phyloP scores from a whole-genome alignment of 2,888 invertebrate genomes.

The Aleiodes leptofemur region DNA sequence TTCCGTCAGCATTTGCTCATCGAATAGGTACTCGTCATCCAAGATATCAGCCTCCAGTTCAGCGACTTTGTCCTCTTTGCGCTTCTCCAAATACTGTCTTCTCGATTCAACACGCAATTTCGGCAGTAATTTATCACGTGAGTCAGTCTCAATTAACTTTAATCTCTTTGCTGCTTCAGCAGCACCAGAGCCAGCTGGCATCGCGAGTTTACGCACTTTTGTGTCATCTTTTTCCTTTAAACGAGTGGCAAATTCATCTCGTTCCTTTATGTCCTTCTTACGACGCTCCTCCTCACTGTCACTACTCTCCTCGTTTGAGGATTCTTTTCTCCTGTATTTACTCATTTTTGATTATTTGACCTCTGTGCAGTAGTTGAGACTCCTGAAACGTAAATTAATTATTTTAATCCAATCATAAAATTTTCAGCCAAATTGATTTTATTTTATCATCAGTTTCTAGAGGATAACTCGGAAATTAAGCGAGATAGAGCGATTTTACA shows the following conservation, averaged over 20 bases:
- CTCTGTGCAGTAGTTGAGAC: not conserved
- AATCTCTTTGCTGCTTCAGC: conserved; percentile 92
- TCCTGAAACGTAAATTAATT: not conserved
- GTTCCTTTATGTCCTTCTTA: conserved; percentile 89
- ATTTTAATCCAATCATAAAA: too few species aligned
- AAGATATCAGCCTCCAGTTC: conserved; percentile 96
- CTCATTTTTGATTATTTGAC: conserved; percentile 63
- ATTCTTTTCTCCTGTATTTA: conserved; percentile 74
- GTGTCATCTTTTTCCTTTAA: conserved; percentile 93
- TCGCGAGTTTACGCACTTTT: conserved; percentile 86
- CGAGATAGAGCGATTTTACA: too few species aligned
- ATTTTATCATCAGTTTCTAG: too few species aligned
- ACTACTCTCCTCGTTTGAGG: conserved; percentile 78
- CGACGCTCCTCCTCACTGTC: conserved; percentile 89
- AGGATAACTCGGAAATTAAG: too few species aligned
- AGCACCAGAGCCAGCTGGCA: conserved; percentile 69
- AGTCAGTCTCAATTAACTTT: conserved; percentile 88
- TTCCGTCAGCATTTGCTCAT: conserved; percentile 90
- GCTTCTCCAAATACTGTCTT: conserved; percentile 94
- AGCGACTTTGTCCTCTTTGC: conserved; percentile 96
- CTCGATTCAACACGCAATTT: conserved; percentile 93
- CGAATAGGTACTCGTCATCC: conserved; percentile 97
- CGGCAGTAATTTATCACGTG: conserved; percentile 90
- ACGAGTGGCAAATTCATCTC: conserved; percentile 95
- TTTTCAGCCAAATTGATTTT: too few species aligned